Conservation (phyloP, 2,797 vertebrate genomes). For the Hoplostethus atlanticus region DNA sequence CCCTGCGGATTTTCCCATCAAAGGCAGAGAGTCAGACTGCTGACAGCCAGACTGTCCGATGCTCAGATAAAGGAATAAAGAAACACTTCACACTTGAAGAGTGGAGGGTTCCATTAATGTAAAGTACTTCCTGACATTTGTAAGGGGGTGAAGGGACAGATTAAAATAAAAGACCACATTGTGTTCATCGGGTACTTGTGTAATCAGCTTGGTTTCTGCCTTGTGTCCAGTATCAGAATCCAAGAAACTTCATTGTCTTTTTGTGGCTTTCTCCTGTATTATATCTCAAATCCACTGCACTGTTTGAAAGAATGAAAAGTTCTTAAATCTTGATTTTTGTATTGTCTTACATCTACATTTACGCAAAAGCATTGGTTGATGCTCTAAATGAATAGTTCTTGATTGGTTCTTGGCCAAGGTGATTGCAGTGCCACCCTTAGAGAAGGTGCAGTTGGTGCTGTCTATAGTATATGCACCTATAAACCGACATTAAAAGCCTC, state of each 20-base stretch:
- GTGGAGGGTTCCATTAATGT: constrained; percentile 17
- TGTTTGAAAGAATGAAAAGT: too few relatives aligned
- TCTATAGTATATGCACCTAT: too few relatives aligned
- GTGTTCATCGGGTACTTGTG: background rate
- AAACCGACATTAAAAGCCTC: too few relatives aligned
- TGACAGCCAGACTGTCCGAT: constrained; percentile 24
- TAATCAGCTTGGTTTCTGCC: background rate
- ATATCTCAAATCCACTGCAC: background rate
- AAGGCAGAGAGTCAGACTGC: constrained; percentile 34
- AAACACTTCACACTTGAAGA: background rate
- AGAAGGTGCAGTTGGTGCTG: too few relatives aligned
- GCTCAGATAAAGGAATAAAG: constrained; percentile 7
- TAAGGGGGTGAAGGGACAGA: background rate
- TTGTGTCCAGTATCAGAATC: background rate
- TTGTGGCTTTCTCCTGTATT: background rate
- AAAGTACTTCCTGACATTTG: constrained; percentile 1
- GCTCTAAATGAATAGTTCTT: constrained; percentile 15
- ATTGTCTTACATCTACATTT: background rate
- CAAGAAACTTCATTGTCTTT: background rate
- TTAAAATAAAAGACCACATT: background rate
- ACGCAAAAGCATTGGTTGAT: background rate
- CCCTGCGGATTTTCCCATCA: constrained; percentile 50
- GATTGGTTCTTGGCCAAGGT: constrained; percentile 10
- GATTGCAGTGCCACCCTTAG: background rate
- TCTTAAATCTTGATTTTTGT: background rate